Evolutionary conservation across 2,888 invertebrate genomes (phyloP), one percentile per base, ranked within the genome.

Genomic region (Eristalis pertinax): DNA sequence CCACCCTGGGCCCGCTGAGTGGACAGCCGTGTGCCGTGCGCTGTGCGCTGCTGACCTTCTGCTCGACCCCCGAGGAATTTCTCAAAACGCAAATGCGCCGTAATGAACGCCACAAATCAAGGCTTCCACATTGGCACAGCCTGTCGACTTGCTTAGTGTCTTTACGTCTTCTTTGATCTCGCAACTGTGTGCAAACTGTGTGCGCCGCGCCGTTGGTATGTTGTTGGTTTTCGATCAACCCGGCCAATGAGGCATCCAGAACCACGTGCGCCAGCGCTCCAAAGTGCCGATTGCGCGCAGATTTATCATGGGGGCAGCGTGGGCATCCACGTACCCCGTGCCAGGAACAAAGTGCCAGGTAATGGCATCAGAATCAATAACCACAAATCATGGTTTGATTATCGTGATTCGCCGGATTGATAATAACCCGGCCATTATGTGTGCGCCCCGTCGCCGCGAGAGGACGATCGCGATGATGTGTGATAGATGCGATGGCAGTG

Each of bases 371-470:
- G 69, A 87, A 87, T 87, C 87, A 87, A 87, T 87, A 87, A 87
- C 87, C 87, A 87, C 87, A 87, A 87, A 87, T 87, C 87, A 87
- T 84, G 80, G 79, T 87, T 87, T 87, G 87, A 87, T 84, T 84
- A 87, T 87, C 87, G 79, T 87, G 87, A 84, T 87, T 84, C 72
- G 76, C 76, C 68, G 29, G 72, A 11, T 43, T 76, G 84, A 87
- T 84, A 87, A 84, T 87, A 72, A 62, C 32, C 69, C 64, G 56
- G 67, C 35, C 67, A 77, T 72, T 77, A 76, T 72, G 65, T 72
- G 65, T 76, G 64, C 74, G 65, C 69, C 74, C 69, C 56, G 63
- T 19, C n/a, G 32, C 11, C 50, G 50, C 19, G 38, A 67, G 83
- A 75, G 50, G 83, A 83, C 76, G 84, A n/a, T n/a, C n/a, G n/a